Evolutionary conservation across 2,113 vertebrate genomes (phyloP).

Genomic region (Actinemys pallida): DNA sequence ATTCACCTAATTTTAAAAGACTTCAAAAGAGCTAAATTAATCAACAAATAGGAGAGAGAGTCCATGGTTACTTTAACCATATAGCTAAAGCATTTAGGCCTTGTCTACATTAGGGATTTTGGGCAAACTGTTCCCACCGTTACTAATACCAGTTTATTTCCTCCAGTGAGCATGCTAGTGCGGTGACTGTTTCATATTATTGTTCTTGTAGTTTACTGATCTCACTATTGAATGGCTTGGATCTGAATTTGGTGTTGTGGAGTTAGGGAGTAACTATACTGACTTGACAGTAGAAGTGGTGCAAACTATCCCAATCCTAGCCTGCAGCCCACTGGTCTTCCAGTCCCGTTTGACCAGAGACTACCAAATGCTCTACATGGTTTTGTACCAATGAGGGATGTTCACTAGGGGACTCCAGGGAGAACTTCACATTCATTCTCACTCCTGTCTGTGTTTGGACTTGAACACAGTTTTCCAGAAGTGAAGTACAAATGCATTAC

Average conservation of each 20-base stretch:
- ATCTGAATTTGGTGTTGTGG: neutral
- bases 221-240: neutral
- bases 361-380: fast-evolving
- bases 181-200: neutral
- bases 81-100: neutral
- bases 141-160: neutral
- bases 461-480: neutral
- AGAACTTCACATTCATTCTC: neutral
- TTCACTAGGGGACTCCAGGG: neutral
- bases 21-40: neutral
- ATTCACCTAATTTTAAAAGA: neutral
- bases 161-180: neutral
- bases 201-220: neutral
- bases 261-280: neutral
- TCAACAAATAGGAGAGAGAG: neutral
- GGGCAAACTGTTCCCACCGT: neutral
- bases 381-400: fast-evolving
- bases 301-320: neutral
- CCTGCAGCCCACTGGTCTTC: neutral
- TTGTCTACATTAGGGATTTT: neutral
- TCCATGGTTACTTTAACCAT: neutral
- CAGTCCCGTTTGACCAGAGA: fast-evolving
- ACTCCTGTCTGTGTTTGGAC: neutral
- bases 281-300: neutral
- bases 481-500: neutral